phyloP scores from a whole-genome alignment of 2,888 invertebrate species.

The Apomyelois bistriatella region DNA sequence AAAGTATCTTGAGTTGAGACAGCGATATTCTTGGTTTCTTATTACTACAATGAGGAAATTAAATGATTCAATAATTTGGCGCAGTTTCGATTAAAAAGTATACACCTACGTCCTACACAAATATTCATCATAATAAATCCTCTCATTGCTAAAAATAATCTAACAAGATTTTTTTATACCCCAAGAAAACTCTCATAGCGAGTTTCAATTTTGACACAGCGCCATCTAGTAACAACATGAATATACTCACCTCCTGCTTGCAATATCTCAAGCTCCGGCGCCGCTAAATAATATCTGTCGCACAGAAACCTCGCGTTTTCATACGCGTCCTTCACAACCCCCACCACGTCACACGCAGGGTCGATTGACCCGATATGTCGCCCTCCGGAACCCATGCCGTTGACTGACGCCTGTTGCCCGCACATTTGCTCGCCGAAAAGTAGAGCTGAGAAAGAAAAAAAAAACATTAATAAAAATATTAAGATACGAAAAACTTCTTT shows the following conservation, averaged over 20 bases:
- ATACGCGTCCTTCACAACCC: slow-evolving; percentile 96
- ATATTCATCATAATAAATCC: no score
- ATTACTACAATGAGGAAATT: no score
- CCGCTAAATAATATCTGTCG: slow-evolving; percentile 97
- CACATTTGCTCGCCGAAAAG: slow-evolving; percentile 87
- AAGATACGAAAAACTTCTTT: no score
- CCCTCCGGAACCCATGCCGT: slow-evolving; percentile 77
- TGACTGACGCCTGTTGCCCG: slow-evolving; percentile 52
- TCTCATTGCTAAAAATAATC: no score
- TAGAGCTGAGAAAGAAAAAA: slow-evolving; percentile 80
- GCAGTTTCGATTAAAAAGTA: no score
- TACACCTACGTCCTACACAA: no score
- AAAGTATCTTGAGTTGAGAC: no score
- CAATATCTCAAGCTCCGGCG: slow-evolving; percentile 91
- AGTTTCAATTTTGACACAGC: background rate
- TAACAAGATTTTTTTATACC: no score
- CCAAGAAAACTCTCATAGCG: background rate
- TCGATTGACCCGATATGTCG: slow-evolving; percentile 98
- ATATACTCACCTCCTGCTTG: slow-evolving; percentile 86
- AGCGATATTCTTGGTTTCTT: no score
- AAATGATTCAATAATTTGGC: no score
- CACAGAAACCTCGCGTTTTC: slow-evolving; percentile 98
- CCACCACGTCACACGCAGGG: slow-evolving; percentile 94
- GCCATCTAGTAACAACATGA: background rate
- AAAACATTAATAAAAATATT: background rate